phyloP scores from a whole-genome alignment of 2,797 vertebrate species.

The Tachyglossus aculeatus region DNA sequence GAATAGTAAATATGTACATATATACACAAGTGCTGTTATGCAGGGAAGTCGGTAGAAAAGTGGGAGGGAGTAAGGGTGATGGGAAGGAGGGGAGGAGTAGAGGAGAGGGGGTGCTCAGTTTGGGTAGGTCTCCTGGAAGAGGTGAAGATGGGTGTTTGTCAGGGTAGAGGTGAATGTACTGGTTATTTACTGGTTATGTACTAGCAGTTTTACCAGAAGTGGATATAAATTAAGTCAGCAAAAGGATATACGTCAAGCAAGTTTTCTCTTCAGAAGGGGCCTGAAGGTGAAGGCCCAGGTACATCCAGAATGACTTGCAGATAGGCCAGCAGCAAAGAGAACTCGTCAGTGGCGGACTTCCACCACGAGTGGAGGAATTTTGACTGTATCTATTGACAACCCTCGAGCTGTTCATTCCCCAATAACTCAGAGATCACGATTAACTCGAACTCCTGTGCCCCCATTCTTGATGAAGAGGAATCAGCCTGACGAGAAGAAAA shows the following conservation, averaged over 20 bases:
- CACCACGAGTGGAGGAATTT: constrained; percentile 83
- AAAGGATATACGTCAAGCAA: constrained; percentile 92
- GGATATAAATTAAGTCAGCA: constrained; percentile 80
- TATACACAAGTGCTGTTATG: too few relatives aligned
- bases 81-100: too few relatives aligned
- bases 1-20: too few relatives aligned
- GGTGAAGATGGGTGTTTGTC: too few relatives aligned
- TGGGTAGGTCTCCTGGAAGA: too few relatives aligned
- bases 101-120: too few relatives aligned
- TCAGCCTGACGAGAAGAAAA: constrained; percentile 82
- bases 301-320: constrained; percentile 72
- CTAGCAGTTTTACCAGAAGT: constrained; percentile 73
- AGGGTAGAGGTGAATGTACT: too few relatives aligned
- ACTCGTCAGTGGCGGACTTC: constrained; percentile 89
- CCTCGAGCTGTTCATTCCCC: constrained; percentile 80
- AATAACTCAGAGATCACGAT: constrained; percentile 80
- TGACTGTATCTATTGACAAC: constrained; percentile 95
- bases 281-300: constrained; percentile 89
- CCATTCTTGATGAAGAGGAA: constrained; percentile 77
- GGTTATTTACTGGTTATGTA: too few relatives aligned
- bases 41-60: too few relatives aligned
- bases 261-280: constrained; percentile 91
- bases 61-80: too few relatives aligned
- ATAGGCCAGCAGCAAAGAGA: constrained; percentile 73
- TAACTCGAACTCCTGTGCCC: constrained; percentile 81